Conservation (phyloP, 2,113 vertebrate species). For the Cynopterus brachyotis region DNA sequence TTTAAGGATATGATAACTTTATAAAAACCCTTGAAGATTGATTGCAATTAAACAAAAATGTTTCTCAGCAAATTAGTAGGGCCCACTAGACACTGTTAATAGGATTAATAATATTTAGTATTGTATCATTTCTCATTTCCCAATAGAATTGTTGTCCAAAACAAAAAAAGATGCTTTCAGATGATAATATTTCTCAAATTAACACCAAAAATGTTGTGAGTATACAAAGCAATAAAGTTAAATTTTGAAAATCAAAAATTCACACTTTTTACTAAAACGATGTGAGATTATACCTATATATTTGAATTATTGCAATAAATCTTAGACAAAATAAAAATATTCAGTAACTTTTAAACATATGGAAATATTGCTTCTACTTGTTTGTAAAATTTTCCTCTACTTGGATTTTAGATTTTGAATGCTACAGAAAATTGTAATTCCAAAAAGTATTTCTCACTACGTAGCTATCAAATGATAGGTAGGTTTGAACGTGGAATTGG, state of each 20-base stretch:
- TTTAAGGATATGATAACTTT: not conserved
- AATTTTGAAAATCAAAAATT: not conserved
- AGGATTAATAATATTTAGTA: not conserved
- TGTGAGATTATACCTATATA: not conserved
- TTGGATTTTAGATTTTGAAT: not conserved
- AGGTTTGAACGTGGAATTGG: not conserved
- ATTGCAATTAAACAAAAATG: not conserved
- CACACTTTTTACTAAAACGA: not conserved
- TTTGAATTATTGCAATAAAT: not conserved
- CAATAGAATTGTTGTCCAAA: not conserved
- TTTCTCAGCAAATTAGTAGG: not conserved
- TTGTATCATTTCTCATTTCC: not conserved
- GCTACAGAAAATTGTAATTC: not conserved
- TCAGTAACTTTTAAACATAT: not conserved
- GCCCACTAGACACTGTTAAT: not conserved
- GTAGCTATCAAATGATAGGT: not conserved
- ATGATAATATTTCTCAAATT: not conserved
- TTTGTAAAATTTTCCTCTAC: not conserved
- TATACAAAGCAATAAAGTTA: not conserved
- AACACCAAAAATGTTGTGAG: not conserved
- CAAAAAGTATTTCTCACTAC: not conserved
- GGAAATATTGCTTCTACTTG: not conserved
- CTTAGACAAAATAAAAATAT: not conserved
- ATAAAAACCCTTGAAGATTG: not conserved
- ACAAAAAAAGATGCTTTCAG: not conserved